Base-by-base conservation (phyloP, 2,797 vertebrate genomes). In the Lagorchestes hirsutus region DNA sequence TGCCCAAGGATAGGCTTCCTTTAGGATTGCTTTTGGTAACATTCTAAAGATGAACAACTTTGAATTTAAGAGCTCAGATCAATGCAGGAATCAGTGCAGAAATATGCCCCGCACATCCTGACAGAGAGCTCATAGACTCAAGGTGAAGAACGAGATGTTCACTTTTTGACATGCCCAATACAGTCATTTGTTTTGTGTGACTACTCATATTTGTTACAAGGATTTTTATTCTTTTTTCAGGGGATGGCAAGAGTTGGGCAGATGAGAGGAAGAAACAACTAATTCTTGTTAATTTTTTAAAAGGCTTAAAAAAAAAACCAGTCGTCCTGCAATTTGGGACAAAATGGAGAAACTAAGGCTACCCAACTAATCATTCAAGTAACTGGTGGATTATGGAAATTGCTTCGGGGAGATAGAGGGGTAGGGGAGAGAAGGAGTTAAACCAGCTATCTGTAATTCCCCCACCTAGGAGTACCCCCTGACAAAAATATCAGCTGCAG, bases 401-500 rank as follows among this genome's bases (percentile, higher is more conserved):
- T 46, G 8, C 14, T 46, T 11, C 0, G 34, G 28, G 90, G 55
- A 54, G 91, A 92, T 90, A 91, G n/a, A 1, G 28, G 67, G 14
- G 14, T 6, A 74, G 14, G 1, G 40, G 28, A 90, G 54, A 55
- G 91, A 92, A 93, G 91, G 54, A 1, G 18, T 92, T 62, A 90
- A 55, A 9, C 40, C 5, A 93, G 8, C 27, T 28, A 4, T 94
- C 91, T 94, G 24, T 93, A 27, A 46, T 46, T 8, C 40, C 27
- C 22, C 93, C 50, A 58, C 62, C 56, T 94, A n/a, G 55, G 92
- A 96, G 18, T 28, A 82, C 46, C 90, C 94, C 46, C 14, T 55
- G 46, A 58, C 5, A 54, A 28, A 34, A 94, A 94, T 18, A 40
- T 31, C 29, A 93, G 59, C n/a, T 40, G 54, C 11, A 93, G 59